Evolutionary conservation across 1,140 invertebrate genomes (phyloP).

Genomic region (Cepaea nemoralis): DNA sequence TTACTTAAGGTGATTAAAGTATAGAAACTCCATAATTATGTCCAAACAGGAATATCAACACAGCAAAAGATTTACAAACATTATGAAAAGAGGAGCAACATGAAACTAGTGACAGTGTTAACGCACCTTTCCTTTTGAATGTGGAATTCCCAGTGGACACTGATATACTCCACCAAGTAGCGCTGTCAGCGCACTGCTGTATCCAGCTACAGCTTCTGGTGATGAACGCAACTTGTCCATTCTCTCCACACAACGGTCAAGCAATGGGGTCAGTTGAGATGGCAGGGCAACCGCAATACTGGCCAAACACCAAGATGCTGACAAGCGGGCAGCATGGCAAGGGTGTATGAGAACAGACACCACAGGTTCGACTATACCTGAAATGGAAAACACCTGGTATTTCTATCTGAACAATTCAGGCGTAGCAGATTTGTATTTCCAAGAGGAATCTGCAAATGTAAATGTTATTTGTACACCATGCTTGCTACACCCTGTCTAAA

Average conservation of each 20-base stretch:
- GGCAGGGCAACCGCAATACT: slow-evolving; percentile 93
- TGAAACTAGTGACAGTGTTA: too few relatives aligned
- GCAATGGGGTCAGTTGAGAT: slow-evolving; percentile 90
- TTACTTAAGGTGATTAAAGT: too few relatives aligned
- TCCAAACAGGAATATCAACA: too few relatives aligned
- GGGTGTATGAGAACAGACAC: slow-evolving; percentile 91
- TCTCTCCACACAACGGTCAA: slow-evolving; percentile 79
- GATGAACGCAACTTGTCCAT: slow-evolving; percentile 82
- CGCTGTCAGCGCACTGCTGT: slow-evolving; percentile 92
- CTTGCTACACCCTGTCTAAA: too few relatives aligned
- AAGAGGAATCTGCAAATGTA: too few relatives aligned
- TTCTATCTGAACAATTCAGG: background rate
- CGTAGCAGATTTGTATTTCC: too few relatives aligned
- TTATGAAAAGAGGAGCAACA: too few relatives aligned
- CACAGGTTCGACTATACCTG: slow-evolving; percentile 77
- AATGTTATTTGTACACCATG: too few relatives aligned
- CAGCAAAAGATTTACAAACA: too few relatives aligned
- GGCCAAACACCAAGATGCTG: slow-evolving; percentile 93
- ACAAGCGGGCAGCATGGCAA: slow-evolving; percentile 88
- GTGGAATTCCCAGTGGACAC: slow-evolving; percentile 94
- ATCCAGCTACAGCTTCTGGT: slow-evolving; percentile 93
- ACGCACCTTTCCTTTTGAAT: slow-evolving; percentile 89
- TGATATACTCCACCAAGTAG: slow-evolving; percentile 90
- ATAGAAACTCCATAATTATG: too few relatives aligned
- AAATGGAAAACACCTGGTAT: background rate